Conservation (phyloP, 2,888 invertebrate species). For the Metopia argyrocephala region DNA sequence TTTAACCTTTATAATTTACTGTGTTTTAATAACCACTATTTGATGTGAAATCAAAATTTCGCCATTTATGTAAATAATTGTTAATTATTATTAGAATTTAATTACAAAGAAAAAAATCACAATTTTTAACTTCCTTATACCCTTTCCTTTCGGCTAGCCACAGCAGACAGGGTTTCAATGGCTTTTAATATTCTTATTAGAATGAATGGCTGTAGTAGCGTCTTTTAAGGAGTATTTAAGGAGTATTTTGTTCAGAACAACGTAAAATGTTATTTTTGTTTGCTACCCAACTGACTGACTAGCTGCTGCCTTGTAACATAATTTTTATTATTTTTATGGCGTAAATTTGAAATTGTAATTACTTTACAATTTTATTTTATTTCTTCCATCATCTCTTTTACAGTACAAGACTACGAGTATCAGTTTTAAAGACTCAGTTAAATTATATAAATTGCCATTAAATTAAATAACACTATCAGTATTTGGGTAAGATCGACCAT, state of each 20-base stretch:
- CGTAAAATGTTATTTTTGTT: constrained; percentile 20
- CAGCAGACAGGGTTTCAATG: no score
- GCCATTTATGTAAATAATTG: constrained; percentile 44
- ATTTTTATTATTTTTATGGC: constrained; percentile 15
- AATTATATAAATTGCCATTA: background rate
- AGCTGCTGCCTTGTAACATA: constrained; percentile 16
- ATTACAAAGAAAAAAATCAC: constrained; percentile 36
- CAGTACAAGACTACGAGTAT: background rate
- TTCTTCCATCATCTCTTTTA: background rate
- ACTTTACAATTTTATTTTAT: background rate
- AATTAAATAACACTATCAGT: background rate
- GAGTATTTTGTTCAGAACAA: constrained; percentile 30
- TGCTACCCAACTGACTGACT: background rate
- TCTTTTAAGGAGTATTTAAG: no score
- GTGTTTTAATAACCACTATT: background rate
- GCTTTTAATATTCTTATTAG: no score
- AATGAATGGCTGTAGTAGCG: no score
- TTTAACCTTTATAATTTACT: no score
- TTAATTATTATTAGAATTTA: constrained; percentile 46
- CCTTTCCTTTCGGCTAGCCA: no score
- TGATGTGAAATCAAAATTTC: constrained; percentile 26
- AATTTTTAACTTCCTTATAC: no score
- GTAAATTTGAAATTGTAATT: constrained; percentile 10
- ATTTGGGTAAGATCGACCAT: no score
- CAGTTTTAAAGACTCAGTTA: constrained; percentile 1